phyloP scores from a whole-genome alignment of 2,113 vertebrate genomes.

The Illadopsis cleaveri region DNA sequence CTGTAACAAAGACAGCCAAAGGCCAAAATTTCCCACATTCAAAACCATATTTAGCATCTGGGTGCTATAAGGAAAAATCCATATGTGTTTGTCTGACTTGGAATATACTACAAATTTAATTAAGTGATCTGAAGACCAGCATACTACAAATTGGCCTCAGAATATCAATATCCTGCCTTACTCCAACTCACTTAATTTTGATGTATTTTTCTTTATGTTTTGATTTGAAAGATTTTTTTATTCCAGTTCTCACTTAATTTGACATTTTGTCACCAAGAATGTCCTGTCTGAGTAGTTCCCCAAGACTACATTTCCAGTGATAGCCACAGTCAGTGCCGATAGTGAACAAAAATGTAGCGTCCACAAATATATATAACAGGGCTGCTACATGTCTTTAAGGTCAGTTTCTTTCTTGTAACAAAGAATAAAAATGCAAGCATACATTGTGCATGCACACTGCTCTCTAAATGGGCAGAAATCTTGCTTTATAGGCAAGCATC shows the following conservation, averaged over 20 bases:
- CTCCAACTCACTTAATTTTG: not conserved
- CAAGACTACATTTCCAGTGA: not conserved
- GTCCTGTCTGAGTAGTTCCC: not conserved
- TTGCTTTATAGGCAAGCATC: not conserved
- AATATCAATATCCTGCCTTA: not conserved
- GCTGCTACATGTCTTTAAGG: not conserved
- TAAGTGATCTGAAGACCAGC: not conserved
- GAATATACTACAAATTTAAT: not conserved
- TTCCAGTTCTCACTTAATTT: not conserved
- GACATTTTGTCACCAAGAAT: not conserved
- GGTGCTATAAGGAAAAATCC: not conserved
- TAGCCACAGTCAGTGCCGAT: accelerated
- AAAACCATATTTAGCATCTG: not conserved
- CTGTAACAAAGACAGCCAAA: not conserved
- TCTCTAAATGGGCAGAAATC: not conserved
- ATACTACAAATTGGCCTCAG: not conserved
- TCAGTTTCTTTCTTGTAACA: not conserved
- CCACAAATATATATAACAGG: not conserved
- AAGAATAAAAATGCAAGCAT: not conserved
- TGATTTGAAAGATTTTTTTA: not conserved
- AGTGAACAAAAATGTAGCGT: not conserved
- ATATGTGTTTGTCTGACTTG: not conserved
- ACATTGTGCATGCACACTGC: not conserved
- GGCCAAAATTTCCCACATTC: not conserved
- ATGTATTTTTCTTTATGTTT: not conserved